Conservation (phyloP, 92 coral and sea anemone species). For the Nematostella vectensis region DNA sequence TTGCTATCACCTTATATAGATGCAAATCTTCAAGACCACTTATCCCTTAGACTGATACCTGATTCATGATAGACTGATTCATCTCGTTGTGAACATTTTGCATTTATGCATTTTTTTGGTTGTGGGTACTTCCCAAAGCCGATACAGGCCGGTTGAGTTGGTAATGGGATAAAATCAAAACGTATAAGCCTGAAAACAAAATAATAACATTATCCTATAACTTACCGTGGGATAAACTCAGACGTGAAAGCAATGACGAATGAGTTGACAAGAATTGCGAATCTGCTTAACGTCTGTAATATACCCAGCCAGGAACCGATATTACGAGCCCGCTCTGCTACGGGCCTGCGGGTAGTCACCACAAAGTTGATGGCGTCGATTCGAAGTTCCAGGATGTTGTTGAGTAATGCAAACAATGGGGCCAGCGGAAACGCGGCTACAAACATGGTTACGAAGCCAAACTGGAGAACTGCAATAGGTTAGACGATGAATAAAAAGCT, state of each 20-base stretch:
- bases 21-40: too few species aligned
- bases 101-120: too few species aligned
- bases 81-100: too few species aligned
- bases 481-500: neutral
- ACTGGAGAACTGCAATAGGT: constrained; percentile 66
- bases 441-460: constrained; percentile 95
- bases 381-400: constrained; percentile 87
- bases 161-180: too few species aligned
- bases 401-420: constrained; percentile 87
- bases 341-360: constrained; percentile 88
- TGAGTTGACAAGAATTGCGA: constrained; percentile 79
- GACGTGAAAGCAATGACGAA: constrained; percentile 94
- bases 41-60: too few species aligned
- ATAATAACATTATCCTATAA: too few species aligned
- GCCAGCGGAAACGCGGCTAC: constrained; percentile 98
- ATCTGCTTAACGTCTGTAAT: constrained; percentile 60
- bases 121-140: too few species aligned
- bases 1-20: too few species aligned
- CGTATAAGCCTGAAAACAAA: too few species aligned
- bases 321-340: constrained; percentile 79
- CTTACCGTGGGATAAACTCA: constrained; percentile 92
- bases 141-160: too few species aligned
- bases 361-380: constrained; percentile 91
- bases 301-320: constrained; percentile 90
- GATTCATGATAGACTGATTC: too few species aligned